Base-by-base conservation (phyloP, 1,140 invertebrate genomes). In the Scaptomyza graminum region DNA sequence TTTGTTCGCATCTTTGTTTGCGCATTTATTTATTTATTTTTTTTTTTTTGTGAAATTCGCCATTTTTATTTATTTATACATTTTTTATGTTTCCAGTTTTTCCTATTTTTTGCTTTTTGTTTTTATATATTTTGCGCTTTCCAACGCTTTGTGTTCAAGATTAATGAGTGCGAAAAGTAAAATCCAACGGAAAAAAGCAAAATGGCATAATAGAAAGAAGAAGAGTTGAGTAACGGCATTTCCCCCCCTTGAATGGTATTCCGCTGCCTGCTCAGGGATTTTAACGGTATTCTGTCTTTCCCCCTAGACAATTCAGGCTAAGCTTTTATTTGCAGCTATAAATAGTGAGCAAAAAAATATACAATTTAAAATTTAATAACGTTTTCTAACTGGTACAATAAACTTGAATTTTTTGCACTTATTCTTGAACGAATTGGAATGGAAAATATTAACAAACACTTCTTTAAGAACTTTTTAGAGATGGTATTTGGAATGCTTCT, bases 81-180 rank as follows among this genome's bases (percentile, higher is more conserved):
- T 61, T 61, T 50, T 49, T 31, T 31, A 31, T 31, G 28, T 31
- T 31, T 31, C 28, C 6, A 31, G 28, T 31, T 31, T 31, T 8
- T 61, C 0, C 18, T 2, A 22, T 61, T 9, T 16, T 39, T 39
- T 68, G 39, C 39, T 18, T 62, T 31, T 28, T 54, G 7, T 39
- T 31, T 44, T 28, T 46, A 11, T 39, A 61, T 68, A 34, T 47
- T 46, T 25, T 60, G 43, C 57, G 65, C 65, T 68, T 60, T 68
- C 49, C n/a, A 69, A 41, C 59, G 51, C 66, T 69, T 69, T 69
- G 66, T 69, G 34, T 69, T 55, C 59, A 69, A 69, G 66, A 69
- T 69, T 69, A 69, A 69, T 69, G 66, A 69, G 66, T 41, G 54
- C 44, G 28, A 56, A 59, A 51, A 39, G 41, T 44, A 47, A 39